Evolutionary conservation across 2,797 vertebrate genomes (phyloP), one percentile per base, ranked within the genome.

Genomic region (Typhlichthys subterraneus): DNA sequence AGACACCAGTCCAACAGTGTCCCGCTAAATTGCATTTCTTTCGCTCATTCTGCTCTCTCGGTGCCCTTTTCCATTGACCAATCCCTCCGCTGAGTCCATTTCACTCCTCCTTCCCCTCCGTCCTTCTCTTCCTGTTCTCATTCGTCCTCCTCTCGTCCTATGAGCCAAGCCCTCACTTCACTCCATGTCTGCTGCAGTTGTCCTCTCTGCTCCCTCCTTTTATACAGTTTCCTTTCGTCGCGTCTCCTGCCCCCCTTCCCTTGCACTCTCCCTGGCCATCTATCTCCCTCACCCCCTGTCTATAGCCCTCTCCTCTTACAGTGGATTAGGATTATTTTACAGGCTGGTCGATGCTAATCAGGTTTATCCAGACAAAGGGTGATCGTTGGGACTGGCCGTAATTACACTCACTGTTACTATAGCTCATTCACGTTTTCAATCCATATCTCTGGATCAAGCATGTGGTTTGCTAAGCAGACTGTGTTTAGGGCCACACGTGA

Each of bases 311-410:
- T 73, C 71, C 81, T 70, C 66, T 85, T 73, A 79, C 65, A 56
- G 59, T 73, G 84, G 85, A 85, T 90, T 88, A 87, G 57, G 60
- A 45, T 14, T 23, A 45, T 66, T 51, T 89, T 83, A 75, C 72
- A 77, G 81, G 57, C 71, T 62, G 64, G 80, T 88, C 85, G 66
- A 88, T 89, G 72, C 77, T 92, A 91, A 92, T 91, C 83, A 45
- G 85, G 75, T 91, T 90, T 87, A 89, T 86, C 83, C 73, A 80
- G 81, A 81, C 74, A 85, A 79, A 85, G 86, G 86, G 81, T 46
- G 82, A 92, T 89, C 83, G 83, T 67, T 81, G 85, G 80, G 63
- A 8, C 83, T 81, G 72, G 83, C 82, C 72, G 84, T 89, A 83
- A 89, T 92, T 88, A 90, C 74, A 80, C 73, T 67, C 65, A 15